phyloP scores from a whole-genome alignment of 2,797 vertebrate genomes.

The Arnoldichthys spilopterus region DNA sequence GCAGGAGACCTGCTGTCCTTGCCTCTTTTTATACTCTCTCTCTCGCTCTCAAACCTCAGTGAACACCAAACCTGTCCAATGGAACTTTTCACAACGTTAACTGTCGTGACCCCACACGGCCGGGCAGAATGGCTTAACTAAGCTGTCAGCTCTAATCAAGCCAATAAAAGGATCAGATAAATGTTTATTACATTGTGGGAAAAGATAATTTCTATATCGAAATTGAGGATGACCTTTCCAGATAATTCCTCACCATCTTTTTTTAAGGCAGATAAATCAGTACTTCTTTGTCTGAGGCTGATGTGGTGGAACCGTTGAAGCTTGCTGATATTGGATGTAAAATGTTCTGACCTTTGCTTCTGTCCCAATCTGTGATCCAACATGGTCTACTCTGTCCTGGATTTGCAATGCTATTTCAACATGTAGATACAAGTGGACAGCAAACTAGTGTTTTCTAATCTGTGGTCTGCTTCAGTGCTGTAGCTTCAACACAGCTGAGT shows the following conservation, averaged over 20 bases:
- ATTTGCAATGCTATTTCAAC: slow-evolving; percentile 53
- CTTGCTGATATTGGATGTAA: slow-evolving; percentile 74
- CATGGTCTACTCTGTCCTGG: slow-evolving; percentile 31
- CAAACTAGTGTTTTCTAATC: slow-evolving; percentile 10
- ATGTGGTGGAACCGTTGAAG: slow-evolving; percentile 72
- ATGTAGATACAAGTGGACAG: slow-evolving; percentile 8
- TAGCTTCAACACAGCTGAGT: neutral
- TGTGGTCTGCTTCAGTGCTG: neutral
- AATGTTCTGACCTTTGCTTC: slow-evolving; percentile 57
- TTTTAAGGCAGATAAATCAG: slow-evolving; percentile 84
- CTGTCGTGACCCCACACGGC: slow-evolving; percentile 92
- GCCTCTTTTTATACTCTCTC: slow-evolving; percentile 35
- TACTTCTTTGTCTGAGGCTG: slow-evolving; percentile 69
- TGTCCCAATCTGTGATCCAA: slow-evolving; percentile 44
- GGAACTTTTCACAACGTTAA: slow-evolving; percentile 96
- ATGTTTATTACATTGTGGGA: slow-evolving; percentile 98
- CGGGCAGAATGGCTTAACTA: slow-evolving; percentile 97
- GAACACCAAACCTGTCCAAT: slow-evolving; percentile 80
- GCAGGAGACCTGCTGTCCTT: slow-evolving; percentile 67
- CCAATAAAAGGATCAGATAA: slow-evolving; percentile 98
- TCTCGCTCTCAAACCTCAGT: slow-evolving; percentile 53
- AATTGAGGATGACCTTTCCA: slow-evolving; percentile 99
- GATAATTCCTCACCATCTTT: slow-evolving; percentile 90
- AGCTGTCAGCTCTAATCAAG: slow-evolving; percentile 99
- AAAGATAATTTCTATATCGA: slow-evolving; percentile 99